Base-by-base conservation (phyloP, 2,888 invertebrate species). In the Athalia cordata region DNA sequence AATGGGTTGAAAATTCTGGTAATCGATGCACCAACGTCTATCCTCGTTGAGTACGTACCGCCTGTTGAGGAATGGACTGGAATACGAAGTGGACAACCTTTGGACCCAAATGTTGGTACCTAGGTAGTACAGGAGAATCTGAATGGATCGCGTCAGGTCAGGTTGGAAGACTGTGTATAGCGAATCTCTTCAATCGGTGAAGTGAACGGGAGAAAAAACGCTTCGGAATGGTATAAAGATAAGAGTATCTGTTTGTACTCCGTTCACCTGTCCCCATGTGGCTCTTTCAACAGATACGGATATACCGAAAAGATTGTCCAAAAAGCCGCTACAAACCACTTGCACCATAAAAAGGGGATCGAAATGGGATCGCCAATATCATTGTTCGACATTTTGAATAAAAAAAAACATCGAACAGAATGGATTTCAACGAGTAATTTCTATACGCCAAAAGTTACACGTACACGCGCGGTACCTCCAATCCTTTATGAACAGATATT, bases 141-240 rank as follows among this genome's bases (percentile, higher is more conserved):
- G 64, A 64, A 64, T 0, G 47, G n/a, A 64, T 64, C n/a, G 45
- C 43, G 29, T 4, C 11, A n/a, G 64, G 47, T 45, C 45, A 64
- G 64, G 64, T 64, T 64, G 64, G 9, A 64, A 45, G 43, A 64
- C 45, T 43, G 64, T 43, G 45, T 45, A 64, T 45, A 47, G 45
- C 43, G 45, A 64, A 45, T 43, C 45, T 45, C 15, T 64, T 64
- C 50, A 67, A 67, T 67, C n/a, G 67, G 15, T 9, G 67, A 67
- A 67, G 67, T 50, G 67, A 50, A 67, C 50, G 50, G 67, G 15
- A 29, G 29, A 29, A 29, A 29, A 29, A 29, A 47, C 13, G 9
- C 9, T 15, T 52, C 50, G 15, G 9, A 47, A 67, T 50, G 67
- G 67, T 67, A 29, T 29, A 29, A 49, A 67, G 67, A 67, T 67